Percentiles rank a stretch among this genome's conserved stretches.
These are phyloP conservation scores for Takifugu flavidus DNA, from an alignment of 2,113 vertebrate species.

Conservation along the genomic window DNA sequence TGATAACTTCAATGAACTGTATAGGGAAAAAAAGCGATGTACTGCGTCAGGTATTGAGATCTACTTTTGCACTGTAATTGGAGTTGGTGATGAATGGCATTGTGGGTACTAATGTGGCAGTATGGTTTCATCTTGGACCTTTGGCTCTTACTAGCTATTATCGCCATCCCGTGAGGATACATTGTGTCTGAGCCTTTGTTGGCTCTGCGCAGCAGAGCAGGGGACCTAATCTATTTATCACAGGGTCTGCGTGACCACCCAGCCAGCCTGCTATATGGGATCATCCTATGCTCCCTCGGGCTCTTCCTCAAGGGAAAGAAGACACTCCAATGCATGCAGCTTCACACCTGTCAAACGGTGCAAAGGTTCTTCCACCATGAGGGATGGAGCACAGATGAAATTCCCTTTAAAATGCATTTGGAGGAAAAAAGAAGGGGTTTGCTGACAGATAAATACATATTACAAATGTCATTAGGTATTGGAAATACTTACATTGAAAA, in stretches of 20 bases:
- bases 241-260: slow-evolving; percentile 68
- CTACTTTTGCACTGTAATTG: slow-evolving; percentile 62
- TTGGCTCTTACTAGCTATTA: slow-evolving; percentile 67
- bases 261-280: slow-evolving; percentile 62
- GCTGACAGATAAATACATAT: no score
- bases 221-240: slow-evolving; percentile 77
- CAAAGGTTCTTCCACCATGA: slow-evolving; percentile 47
- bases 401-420: slow-evolving; percentile 43
- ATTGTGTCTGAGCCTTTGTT: slow-evolving; percentile 69
- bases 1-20: slow-evolving; percentile 49
- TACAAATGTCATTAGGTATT: no score
- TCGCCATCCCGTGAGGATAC: slow-evolving; percentile 67
- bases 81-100: slow-evolving; percentile 70
- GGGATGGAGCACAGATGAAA: slow-evolving; percentile 34
- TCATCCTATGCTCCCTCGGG: slow-evolving; percentile 55
- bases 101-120: slow-evolving; percentile 62
- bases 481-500: no score
- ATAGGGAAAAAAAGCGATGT: slow-evolving; percentile 35
- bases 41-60: slow-evolving; percentile 39
- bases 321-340: slow-evolving; percentile 50
- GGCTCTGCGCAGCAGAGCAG: slow-evolving; percentile 60
- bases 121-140: slow-evolving; percentile 63
- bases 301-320: slow-evolving; percentile 54
- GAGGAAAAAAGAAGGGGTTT: not conserved
- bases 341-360: slow-evolving; percentile 67